Percentiles rank a stretch among this genome's conserved stretches.
These are phyloP conservation scores for Pterocles gutturalis DNA, from an alignment of 2,113 vertebrate species.

Conservation along the genomic window DNA sequence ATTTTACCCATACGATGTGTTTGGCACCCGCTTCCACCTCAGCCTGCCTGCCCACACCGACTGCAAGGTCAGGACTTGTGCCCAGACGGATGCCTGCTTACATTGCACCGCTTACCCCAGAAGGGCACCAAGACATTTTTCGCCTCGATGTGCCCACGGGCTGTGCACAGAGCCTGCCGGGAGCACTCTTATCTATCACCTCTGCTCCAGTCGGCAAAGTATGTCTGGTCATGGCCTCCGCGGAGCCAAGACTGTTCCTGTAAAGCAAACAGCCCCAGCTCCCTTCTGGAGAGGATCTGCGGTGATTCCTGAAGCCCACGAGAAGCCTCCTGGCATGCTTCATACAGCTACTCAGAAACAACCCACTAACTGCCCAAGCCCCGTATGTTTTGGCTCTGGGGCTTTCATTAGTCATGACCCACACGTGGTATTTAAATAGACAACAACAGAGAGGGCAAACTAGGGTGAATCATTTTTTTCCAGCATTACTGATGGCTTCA, in stretches of 20 bases:
- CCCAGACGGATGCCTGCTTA: rapidly evolving
- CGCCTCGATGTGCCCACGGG: not conserved
- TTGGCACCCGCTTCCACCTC: rapidly evolving
- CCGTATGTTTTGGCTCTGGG: not conserved
- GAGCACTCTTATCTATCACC: not conserved
- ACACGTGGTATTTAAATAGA: not conserved
- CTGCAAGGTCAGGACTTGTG: not conserved
- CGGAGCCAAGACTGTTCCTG: not conserved
- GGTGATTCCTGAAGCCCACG: not conserved
- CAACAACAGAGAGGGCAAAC: not conserved
- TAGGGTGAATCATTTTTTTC: not conserved
- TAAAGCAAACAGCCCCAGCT: not conserved
- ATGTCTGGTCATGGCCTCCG: not conserved
- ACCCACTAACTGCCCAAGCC: not conserved
- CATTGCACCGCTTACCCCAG: not conserved
- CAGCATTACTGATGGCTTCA: not conserved
- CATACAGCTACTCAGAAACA: not conserved
- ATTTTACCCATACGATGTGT: rapidly evolving
- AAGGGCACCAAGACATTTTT: not conserved
- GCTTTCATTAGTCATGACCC: not conserved
- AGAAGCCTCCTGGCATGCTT: not conserved
- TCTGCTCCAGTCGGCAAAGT: not conserved
- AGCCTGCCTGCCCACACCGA: not conserved
- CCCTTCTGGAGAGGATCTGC: not conserved
- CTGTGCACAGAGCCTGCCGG: not conserved